These are phyloP conservation scores for Gastrophryne carolinensis DNA, from an alignment of 2,797 vertebrate genomes.

Conservation along the genomic window DNA sequence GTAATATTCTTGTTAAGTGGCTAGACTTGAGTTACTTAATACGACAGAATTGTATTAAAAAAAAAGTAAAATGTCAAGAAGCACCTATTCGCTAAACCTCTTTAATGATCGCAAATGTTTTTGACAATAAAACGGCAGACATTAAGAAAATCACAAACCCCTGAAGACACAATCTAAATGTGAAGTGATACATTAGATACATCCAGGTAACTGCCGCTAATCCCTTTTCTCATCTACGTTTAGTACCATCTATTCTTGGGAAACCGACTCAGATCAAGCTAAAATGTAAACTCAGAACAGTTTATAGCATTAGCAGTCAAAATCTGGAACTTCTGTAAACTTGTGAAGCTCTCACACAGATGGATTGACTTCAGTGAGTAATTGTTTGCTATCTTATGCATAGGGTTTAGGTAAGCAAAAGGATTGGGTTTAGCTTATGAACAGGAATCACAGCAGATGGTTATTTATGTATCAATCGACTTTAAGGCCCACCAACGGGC, in stretches of 20 bases:
- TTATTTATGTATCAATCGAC: no score
- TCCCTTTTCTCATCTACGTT: conserved; percentile 10
- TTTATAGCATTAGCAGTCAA: no score
- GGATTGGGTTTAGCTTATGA: no score
- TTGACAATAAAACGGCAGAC: conserved; percentile 39
- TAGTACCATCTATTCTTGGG: not conserved
- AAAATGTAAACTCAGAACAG: not conserved
- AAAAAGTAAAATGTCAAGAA: conserved; percentile 33
- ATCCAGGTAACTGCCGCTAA: conserved; percentile 30
- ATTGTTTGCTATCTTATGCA: no score
- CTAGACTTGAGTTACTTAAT: conserved; percentile 45
- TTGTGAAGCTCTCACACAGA: no score
- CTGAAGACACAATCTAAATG: conserved; percentile 11
- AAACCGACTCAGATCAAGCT: not conserved
- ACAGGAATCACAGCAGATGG: no score
- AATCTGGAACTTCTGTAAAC: no score
- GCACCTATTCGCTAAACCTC: conserved; percentile 26
- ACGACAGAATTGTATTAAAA: not conserved
- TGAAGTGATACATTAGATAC: not conserved
- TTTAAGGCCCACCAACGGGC: no score
- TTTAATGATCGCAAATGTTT: conserved; percentile 43
- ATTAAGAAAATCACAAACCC: conserved; percentile 10
- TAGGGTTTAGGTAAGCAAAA: no score
- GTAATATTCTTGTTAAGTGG: conserved; percentile 15
- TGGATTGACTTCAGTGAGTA: no score